Evolutionary conservation across 53 echinoderm and acorn worm species (phyloP).

Genomic region (Crossaster papposus): DNA sequence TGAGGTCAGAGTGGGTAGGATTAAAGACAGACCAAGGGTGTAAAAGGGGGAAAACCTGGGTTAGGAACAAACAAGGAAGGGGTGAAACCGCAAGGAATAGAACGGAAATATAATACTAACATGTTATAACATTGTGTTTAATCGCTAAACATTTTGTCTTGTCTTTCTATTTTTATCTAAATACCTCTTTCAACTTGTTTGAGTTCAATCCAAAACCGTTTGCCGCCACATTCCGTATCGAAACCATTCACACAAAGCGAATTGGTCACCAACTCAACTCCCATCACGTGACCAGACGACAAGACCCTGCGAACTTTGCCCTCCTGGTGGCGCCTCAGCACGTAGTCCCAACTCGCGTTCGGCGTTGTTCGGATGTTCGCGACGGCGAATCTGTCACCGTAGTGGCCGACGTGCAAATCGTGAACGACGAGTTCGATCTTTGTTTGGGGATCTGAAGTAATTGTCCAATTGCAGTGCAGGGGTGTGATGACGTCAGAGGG

Average conservation of each 20-base stretch:
- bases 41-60: no score
- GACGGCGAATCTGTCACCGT: not conserved
- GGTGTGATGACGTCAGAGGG: not conserved
- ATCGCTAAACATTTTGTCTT: no score
- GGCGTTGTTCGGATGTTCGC: not conserved
- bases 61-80: no score
- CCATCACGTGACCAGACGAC: slow-evolving; percentile 39
- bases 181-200: not conserved
- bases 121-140: no score
- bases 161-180: not conserved
- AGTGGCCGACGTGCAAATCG: slow-evolving; percentile 10
- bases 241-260: not conserved
- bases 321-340: not conserved
- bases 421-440: slow-evolving; percentile 18
- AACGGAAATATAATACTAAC: no score
- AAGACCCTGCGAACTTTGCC: slow-evolving; percentile 22
- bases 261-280: not conserved
- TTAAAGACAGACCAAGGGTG: no score
- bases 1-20: no score
- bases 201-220: slow-evolving; percentile 19
- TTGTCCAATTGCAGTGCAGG: slow-evolving; percentile 27
- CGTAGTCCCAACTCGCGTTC: not conserved
- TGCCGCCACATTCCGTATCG: not conserved
- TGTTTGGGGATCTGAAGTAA: not conserved
- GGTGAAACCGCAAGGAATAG: no score